Conservation (phyloP, 2,888 invertebrate genomes). For the Petrolisthes manimaculis region DNA sequence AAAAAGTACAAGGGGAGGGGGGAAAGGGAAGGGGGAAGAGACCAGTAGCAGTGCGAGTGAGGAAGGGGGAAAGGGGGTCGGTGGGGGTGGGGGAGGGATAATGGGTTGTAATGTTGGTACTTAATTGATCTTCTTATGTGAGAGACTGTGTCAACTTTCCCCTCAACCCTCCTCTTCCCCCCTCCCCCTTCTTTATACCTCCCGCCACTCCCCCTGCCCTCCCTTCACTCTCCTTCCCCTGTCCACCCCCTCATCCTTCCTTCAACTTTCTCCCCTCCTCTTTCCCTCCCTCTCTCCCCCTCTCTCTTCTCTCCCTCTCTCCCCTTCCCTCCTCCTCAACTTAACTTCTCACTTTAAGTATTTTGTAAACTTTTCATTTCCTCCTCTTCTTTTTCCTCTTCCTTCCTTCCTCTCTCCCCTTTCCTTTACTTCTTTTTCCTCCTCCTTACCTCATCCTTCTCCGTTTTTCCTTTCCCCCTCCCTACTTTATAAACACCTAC, state of each 20-base stretch:
- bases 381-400: background rate
- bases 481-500: no score
- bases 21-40: background rate
- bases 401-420: no score
- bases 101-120: conserved; percentile 6
- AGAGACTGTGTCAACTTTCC: background rate
- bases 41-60: background rate
- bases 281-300: conserved; percentile 17
- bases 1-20: background rate
- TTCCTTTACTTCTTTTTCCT: no score
- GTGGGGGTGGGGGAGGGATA: background rate
- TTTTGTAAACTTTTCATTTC: background rate
- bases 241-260: background rate
- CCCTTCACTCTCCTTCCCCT: background rate
- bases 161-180: background rate
- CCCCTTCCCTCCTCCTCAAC: background rate
- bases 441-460: no score
- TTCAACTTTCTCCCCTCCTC: conserved; percentile 10
- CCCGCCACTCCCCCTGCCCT: background rate
- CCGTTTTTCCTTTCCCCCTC: no score
- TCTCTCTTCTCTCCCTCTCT: background rate
- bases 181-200: background rate
- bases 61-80: background rate
- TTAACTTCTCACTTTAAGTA: background rate
- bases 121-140: conserved; percentile 18